phyloP scores from a whole-genome alignment of 2,113 vertebrate species.

The Engraulis encrasicolus region DNA sequence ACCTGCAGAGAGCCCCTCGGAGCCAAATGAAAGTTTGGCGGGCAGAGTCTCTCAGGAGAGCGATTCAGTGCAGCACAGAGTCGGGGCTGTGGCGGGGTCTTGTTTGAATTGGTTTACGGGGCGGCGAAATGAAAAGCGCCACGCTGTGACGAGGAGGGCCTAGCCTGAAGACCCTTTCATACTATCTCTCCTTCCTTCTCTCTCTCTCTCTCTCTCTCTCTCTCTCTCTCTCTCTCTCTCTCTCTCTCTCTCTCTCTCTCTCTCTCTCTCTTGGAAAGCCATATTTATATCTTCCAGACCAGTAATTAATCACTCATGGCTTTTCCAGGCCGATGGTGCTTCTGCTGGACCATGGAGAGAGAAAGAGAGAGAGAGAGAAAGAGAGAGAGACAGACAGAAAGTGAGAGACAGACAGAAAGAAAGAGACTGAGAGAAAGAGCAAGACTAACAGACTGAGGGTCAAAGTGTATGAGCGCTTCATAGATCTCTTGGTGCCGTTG shows the following conservation, averaged over 20 bases:
- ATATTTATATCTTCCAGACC: constrained; percentile 86
- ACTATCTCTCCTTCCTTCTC: constrained; percentile 59
- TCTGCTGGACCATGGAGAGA: constrained; percentile 23
- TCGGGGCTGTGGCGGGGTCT: constrained; percentile 59
- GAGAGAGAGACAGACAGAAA: not conserved
- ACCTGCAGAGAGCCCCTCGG: constrained; percentile 24
- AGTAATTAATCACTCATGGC: constrained; percentile 82
- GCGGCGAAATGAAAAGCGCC: constrained; percentile 70
- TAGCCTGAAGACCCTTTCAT: constrained; percentile 70
- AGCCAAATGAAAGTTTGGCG: constrained; percentile 40
- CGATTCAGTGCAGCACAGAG: constrained; percentile 42
- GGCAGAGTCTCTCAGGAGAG: constrained; percentile 18
- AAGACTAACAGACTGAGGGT: no score
- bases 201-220: no score
- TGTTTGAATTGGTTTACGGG: constrained; percentile 82
- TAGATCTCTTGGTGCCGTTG: constrained; percentile 79
- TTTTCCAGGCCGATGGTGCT: constrained; percentile 61
- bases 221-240: constrained; percentile 70
- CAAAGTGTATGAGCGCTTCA: constrained; percentile 35
- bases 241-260: no score
- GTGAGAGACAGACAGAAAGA: not conserved
- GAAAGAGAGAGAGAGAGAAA: not conserved
- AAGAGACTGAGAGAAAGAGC: not conserved
- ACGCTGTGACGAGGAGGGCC: constrained; percentile 66
- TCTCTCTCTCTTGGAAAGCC: constrained; percentile 66